A percentile compares a stretch with the other conserved stretches of the same genome.
Evolutionary conservation across 2,888 invertebrate species (phyloP).

Genomic region (Acrobasis repandana): DNA sequence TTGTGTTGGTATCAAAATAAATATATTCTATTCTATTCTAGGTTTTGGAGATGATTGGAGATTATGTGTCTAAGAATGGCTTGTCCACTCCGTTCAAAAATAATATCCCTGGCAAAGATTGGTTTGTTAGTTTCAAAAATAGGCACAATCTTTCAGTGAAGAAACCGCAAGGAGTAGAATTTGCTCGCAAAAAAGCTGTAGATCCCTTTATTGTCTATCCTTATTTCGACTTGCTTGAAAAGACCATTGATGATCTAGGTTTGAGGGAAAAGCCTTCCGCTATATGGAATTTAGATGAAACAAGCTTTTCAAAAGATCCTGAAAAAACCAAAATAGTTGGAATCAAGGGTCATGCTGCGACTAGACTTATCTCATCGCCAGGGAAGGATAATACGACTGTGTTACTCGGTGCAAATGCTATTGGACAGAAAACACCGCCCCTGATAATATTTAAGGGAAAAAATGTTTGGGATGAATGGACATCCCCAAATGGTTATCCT

Average conservation of each 20-base stretch:
- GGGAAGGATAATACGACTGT: slow-evolving; percentile 38
- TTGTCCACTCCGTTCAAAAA: too few relatives aligned
- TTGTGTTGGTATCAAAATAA: too few relatives aligned
- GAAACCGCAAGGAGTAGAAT: slow-evolving; percentile 39
- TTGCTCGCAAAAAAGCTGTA: neutral
- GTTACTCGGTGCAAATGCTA: slow-evolving; percentile 33
- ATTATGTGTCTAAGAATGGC: too few relatives aligned
- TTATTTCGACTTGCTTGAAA: slow-evolving; percentile 35
- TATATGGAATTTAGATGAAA: slow-evolving; percentile 38
- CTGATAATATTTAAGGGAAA: slow-evolving; percentile 39
- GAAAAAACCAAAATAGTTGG: too few relatives aligned
- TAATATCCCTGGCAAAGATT: too few relatives aligned
- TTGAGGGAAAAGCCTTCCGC: slow-evolving; percentile 29
- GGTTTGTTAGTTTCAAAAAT: slow-evolving; percentile 42
- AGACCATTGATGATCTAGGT: slow-evolving; percentile 29
- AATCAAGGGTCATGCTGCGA: too few relatives aligned
- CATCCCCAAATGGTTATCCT: too few relatives aligned
- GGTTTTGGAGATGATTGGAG: too few relatives aligned
- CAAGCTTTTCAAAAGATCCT: slow-evolving; percentile 29
- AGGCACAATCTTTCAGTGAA: slow-evolving; percentile 47
- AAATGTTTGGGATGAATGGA: slow-evolving; percentile 17
- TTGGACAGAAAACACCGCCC: slow-evolving; percentile 38
- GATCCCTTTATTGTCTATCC: slow-evolving; percentile 29
- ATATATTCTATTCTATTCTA: too few relatives aligned
- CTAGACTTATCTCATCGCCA: too few relatives aligned